Evolutionary conservation across 2,888 invertebrate species (phyloP), one percentile per base, ranked within the genome.

Genomic region (Cephus rjabovi): DNA sequence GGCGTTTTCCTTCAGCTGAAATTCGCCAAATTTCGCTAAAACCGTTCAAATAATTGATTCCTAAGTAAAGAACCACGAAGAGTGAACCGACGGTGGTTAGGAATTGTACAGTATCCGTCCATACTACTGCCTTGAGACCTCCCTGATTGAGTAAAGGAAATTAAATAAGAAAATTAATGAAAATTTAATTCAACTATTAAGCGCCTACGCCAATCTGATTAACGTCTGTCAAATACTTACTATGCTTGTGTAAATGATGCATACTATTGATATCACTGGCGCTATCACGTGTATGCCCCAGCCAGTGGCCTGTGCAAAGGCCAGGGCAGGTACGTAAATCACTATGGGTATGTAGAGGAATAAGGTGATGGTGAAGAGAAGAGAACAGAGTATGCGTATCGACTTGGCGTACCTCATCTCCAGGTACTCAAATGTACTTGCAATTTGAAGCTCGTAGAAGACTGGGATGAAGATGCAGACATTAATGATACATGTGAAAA

Each of bases 211-310:
- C 23, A 56, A 23, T 56, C 23, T 9, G 6, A 11, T 23, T 69
- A 11, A 35, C 2, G 11, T 69, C 34, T 68, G 79, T 69, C 23
- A 74, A 23, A 15, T 80, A 84, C 92, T 92, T 87, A 95, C 96
- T 34, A 96, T 89, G 4, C 95, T 95, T 3, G 96, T 96, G 84
- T 96, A 95, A 69, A 96, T 94, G 34, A 96, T 95, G 88, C 96
- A 96, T 3, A 95, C 93, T 4, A 94, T 91, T 85, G 96, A 96
- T 11, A 95, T 93, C 0, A 95, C 92, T 1, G 95, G 93, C 4
- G 95, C 94, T 69, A 96, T 93, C 0, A 94, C 91, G 87, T 95
- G 95, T 4, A 95, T 93, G 78, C 94, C 91, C 6, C 95, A 93
- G 34, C 95, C 95, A 76, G 95, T 95, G 34, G 96, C 96, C 90